Conservation (phyloP, 2,888 invertebrate species). For the Caenorhabditis sp. region DNA sequence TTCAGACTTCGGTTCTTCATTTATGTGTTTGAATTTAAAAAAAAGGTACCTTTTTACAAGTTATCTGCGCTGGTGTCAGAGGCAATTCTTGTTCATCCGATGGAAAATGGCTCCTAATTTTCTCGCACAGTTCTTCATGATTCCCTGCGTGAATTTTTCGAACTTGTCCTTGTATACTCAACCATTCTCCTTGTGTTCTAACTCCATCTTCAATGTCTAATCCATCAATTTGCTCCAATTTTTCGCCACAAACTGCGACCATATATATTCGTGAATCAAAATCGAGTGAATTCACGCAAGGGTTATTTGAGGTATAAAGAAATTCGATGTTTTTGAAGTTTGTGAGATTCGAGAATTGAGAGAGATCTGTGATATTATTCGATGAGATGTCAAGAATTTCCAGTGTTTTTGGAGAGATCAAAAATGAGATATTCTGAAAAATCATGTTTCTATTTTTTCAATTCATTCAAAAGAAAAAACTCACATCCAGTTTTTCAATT, state of each 20-base stretch:
- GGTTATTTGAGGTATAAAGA: neutral
- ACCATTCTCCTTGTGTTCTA: conserved; percentile 30
- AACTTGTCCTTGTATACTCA: conserved; percentile 19
- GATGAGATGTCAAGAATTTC: conserved; percentile 16
- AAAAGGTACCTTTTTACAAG: conserved; percentile 23
- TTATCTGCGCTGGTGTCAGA: conserved; percentile 26
- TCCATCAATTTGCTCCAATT: conserved; percentile 12
- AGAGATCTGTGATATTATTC: conserved; percentile 28
- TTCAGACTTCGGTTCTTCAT: too few relatives aligned
- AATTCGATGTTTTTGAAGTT: conserved; percentile 10
- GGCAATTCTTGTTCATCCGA: conserved; percentile 8
- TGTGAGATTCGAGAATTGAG: conserved; percentile 17
- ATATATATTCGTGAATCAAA: conserved; percentile 29
- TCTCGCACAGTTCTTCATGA: conserved; percentile 18
- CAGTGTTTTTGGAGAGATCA: conserved; percentile 10
- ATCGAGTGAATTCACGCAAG: neutral
- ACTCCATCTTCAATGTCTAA: conserved; percentile 14
- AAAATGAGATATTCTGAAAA: conserved; percentile 2
- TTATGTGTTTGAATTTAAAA: too few relatives aligned
- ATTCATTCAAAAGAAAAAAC: neutral
- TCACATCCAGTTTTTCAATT: conserved; percentile 19
- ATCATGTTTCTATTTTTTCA: neutral
- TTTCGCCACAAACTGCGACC: conserved; percentile 23
- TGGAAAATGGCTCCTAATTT: conserved; percentile 15
- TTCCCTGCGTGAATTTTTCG: conserved; percentile 21